phyloP scores from a whole-genome alignment of 2,113 vertebrate species.

The Numida meleagris region DNA sequence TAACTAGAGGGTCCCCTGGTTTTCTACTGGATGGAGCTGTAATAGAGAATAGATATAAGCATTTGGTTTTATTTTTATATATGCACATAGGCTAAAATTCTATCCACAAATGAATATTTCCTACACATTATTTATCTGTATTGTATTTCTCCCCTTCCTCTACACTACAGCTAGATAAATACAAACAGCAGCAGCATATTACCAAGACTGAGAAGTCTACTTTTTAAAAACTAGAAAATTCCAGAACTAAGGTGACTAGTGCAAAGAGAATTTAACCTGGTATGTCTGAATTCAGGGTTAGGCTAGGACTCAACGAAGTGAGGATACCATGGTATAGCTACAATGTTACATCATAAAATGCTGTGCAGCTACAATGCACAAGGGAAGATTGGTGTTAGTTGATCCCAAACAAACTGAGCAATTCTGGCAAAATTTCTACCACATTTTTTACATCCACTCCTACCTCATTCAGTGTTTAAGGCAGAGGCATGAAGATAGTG shows the following conservation, averaged over 20 bases:
- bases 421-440: background rate
- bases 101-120: background rate
- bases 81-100: background rate
- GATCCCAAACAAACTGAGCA: background rate
- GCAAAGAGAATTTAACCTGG: background rate
- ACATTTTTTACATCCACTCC: background rate
- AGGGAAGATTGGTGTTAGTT: background rate
- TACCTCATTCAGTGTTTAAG: background rate
- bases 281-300: background rate
- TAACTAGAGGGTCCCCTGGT: constrained; percentile 94
- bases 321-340: background rate
- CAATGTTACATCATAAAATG: background rate
- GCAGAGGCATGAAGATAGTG: background rate
- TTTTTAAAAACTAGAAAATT: background rate
- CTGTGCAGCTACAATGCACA: background rate
- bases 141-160: background rate
- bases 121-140: background rate
- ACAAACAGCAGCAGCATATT: background rate
- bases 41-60: constrained; percentile 51
- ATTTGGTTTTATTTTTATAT: background rate
- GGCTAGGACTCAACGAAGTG: background rate
- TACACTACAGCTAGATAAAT: background rate
- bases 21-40: constrained; percentile 96
- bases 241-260: background rate
- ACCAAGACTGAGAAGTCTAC: background rate